Evolutionary conservation across 2,113 vertebrate genomes (phyloP).

Genomic region (Platysternon megacephalum): DNA sequence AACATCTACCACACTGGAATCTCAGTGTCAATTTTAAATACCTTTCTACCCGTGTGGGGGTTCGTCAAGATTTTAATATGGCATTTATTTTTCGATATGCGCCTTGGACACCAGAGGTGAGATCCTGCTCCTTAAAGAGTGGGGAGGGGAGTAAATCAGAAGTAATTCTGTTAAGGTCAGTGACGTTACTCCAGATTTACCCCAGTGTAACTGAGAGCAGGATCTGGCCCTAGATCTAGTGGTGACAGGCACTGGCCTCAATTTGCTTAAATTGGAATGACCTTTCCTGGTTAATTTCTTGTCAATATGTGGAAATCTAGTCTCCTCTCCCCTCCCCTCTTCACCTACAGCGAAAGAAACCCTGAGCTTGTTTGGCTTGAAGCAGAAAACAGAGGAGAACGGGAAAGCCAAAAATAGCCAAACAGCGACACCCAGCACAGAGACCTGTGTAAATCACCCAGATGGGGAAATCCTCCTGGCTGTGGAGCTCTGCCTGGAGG

Average conservation of each 20-base stretch:
- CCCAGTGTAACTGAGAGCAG: background rate
- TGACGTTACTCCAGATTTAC: background rate
- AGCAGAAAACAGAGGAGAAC: background rate
- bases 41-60: background rate
- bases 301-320: background rate
- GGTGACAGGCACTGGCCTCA: background rate
- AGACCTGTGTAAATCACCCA: background rate
- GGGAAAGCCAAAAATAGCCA: slow-evolving; percentile 43
- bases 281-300: background rate
- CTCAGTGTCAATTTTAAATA: background rate
- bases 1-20: background rate
- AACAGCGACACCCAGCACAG: slow-evolving; percentile 61
- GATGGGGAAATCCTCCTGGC: background rate
- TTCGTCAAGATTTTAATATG: background rate
- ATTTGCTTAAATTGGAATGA: background rate
- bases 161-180: background rate
- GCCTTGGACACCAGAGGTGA: background rate
- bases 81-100: background rate
- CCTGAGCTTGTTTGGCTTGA: slow-evolving; percentile 1
- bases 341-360: slow-evolving; percentile 11
- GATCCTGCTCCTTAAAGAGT: background rate
- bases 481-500: background rate
- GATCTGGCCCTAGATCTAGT: background rate
- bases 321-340: background rate
- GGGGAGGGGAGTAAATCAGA: background rate